phyloP scores from a whole-genome alignment of 2,113 vertebrate species.

The Rafetus swinhoei region DNA sequence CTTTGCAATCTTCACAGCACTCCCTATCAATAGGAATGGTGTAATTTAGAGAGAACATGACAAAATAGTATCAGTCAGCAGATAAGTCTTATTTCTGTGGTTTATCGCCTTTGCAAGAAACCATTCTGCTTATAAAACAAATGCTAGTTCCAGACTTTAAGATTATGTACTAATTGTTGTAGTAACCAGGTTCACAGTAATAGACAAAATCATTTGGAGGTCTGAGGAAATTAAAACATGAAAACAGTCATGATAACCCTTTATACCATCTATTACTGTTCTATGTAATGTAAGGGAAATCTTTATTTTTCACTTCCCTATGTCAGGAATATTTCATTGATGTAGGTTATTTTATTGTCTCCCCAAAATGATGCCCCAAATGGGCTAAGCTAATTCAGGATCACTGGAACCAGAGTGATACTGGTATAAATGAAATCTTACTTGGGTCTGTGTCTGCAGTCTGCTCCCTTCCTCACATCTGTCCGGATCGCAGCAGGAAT shows the following conservation, averaged over 20 bases:
- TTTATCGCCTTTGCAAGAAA: neutral
- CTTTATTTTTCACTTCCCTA: neutral
- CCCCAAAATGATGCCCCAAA: neutral
- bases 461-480: neutral
- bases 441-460: neutral
- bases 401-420: neutral
- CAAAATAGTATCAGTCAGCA: neutral
- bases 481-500: fast-evolving
- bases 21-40: neutral
- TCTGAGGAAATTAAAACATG: neutral
- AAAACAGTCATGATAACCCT: neutral
- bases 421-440: neutral
- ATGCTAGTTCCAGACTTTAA: neutral
- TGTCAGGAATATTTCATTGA: neutral
- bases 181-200: neutral
- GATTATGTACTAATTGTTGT: neutral
- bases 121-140: neutral
- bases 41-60: neutral
- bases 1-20: neutral
- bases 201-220: neutral
- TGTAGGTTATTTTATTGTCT: neutral
- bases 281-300: neutral
- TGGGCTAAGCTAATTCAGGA: neutral
- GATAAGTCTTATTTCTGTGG: neutral
- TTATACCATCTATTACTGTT: neutral